Base-by-base conservation (phyloP, 2,797 vertebrate genomes). In the Carduelis carduelis region DNA sequence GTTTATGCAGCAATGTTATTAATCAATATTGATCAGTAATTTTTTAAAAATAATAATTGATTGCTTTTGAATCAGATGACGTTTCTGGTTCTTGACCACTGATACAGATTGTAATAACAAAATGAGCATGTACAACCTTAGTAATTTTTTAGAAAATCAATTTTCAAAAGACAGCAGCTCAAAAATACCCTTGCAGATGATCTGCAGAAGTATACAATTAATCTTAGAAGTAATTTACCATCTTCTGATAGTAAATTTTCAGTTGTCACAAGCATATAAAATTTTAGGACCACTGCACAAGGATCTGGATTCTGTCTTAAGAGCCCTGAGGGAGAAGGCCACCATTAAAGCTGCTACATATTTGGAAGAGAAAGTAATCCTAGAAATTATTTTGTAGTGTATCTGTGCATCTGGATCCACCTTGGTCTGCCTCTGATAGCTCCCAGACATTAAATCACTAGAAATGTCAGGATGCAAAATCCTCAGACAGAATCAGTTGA, bases 31-130 rank as follows among this genome's bases (percentile, higher is more conserved):
- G 16, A 57, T 43, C 6, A 52, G 5, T 27, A 52, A 3, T 8
- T 28, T 60, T 70, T 6, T 24, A 5, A 13, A 6, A 9, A 35
- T 52, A 55, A 50, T 10, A 14, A 13, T 4, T 6, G 0, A 2
- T 21, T 60, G 61, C 0, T 55, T 70, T 59, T 39, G 3, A 83
- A 41, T 23, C 9, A 61, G 8, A 84, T 47, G 1, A 75, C 28
- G 1, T 34, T 85, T 83, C 32, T 64, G 4, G 6, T 49, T 80
- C 68, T 80, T 59, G 22, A 49, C 3, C 28, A 59, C 16, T 64
- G 41, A 23, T 9, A 56, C 1, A 17, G 11, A 20, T 52, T 34
- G 37, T n/a, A 41, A 13, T 80, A 69, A 44, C 9, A 37, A 76
- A 82, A 13, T 5, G 19, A 5, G 5, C 6, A 32, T 13, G 3